phyloP scores from a whole-genome alignment of 2,113 vertebrate genomes.

The Forbesichthys papilliferus region DNA sequence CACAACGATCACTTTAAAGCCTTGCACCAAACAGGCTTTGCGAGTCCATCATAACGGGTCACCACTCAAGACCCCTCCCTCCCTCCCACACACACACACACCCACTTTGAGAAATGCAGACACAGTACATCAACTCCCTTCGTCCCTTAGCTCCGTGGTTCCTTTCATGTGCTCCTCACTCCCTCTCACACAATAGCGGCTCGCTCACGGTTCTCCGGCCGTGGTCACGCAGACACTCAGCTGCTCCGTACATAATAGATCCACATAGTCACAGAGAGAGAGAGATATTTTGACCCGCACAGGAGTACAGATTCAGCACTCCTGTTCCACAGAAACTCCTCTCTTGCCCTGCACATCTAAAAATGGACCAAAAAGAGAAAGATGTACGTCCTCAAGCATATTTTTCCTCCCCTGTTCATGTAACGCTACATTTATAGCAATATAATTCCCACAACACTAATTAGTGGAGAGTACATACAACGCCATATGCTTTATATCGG shows the following conservation, averaged over 20 bases:
- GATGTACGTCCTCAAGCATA: constrained; percentile 10
- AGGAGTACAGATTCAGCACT: constrained; percentile 38
- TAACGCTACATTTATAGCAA: too few species aligned
- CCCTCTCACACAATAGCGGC: constrained; percentile 43
- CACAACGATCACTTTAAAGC: too few species aligned
- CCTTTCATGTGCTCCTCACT: constrained; percentile 46
- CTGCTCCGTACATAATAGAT: constrained; percentile 62
- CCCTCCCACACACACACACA: constrained; percentile 21
- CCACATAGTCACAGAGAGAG: constrained; percentile 46
- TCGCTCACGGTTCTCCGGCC: constrained; percentile 53
- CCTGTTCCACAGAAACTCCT: constrained; percentile 33
- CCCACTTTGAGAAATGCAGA: not conserved
- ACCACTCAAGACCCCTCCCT: not conserved
- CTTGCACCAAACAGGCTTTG: too few species aligned
- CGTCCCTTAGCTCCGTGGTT: constrained; percentile 33
- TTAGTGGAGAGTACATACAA: too few species aligned
- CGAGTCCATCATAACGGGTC: not conserved
- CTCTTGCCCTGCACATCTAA: constrained; percentile 9
- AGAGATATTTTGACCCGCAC: constrained; percentile 34
- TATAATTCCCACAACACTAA: too few species aligned
- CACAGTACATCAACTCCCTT: constrained; percentile 1
- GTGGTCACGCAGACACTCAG: constrained; percentile 53
- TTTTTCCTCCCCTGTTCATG: not conserved
- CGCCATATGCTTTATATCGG: too few species aligned
- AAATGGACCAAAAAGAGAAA: constrained; percentile 10